These are phyloP conservation scores for Dufourea novaeangliae DNA, from an alignment of 1,140 invertebrate species.

Conservation along the genomic window DNA sequence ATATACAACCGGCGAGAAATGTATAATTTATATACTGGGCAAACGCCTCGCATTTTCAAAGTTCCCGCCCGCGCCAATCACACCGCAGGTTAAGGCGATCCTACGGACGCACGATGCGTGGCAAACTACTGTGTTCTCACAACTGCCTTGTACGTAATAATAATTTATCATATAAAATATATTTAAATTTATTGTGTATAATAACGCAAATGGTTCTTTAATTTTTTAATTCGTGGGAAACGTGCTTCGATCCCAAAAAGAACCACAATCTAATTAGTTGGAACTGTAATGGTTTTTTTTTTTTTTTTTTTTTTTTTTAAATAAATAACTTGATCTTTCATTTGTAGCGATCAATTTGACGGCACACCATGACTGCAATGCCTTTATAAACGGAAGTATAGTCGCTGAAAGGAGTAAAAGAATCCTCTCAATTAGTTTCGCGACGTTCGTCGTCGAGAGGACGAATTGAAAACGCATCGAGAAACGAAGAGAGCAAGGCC, in stretches of 20 bases:
- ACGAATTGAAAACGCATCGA: neutral
- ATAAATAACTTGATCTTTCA: too few species aligned
- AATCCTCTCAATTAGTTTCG: neutral
- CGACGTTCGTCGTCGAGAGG: neutral
- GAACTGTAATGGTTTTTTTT: neutral
- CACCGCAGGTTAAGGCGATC: neutral
- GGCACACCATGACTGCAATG: too few species aligned
- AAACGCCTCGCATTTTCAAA: neutral
- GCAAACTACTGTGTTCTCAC: too few species aligned
- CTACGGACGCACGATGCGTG: neutral
- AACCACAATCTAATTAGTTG: neutral
- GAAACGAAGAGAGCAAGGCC: neutral
- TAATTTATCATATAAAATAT: too few species aligned
- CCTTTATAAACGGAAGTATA: too few species aligned
- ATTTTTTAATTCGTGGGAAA: too few species aligned
- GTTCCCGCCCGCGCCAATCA: neutral
- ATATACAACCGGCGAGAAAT: neutral
- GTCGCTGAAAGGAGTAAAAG: neutral
- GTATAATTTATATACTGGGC: neutral
- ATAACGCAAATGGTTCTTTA: too few species aligned
- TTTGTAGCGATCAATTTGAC: too few species aligned
- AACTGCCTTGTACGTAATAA: too few species aligned
- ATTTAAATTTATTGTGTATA: too few species aligned
- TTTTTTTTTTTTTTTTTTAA: too few species aligned
- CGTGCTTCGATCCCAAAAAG: neutral